phyloP scores from a whole-genome alignment of 2,888 invertebrate genomes.

The Halictus ligatus region DNA sequence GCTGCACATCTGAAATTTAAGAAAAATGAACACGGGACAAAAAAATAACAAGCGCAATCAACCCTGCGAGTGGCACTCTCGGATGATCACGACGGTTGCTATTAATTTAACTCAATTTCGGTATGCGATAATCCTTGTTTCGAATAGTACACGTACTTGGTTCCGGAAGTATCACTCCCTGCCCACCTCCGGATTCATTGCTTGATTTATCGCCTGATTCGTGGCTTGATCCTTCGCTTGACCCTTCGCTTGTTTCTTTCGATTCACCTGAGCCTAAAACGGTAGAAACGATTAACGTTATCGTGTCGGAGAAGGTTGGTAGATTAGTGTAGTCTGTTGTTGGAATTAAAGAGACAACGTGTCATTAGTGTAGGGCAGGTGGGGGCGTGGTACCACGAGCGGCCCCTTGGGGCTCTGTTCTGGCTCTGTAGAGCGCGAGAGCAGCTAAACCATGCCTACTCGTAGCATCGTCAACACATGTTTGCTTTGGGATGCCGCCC shows the following conservation, averaged over 20 bases:
- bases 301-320: neutral
- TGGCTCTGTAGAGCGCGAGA: too few species aligned
- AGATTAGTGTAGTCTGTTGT: neutral
- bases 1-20: fast-evolving
- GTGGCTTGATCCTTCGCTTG: neutral
- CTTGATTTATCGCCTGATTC: neutral
- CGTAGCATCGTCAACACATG: too few species aligned
- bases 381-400: too few species aligned
- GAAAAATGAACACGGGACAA: neutral
- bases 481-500: too few species aligned
- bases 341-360: neutral
- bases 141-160: neutral
- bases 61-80: neutral
- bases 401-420: too few species aligned
- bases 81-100: neutral
- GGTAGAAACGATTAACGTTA: neutral
- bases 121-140: neutral
- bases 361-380: neutral
- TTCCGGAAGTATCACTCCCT: too few species aligned
- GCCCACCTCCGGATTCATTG: neutral
- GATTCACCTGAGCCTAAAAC: neutral
- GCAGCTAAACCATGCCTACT: too few species aligned
- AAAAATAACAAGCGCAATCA: neutral
- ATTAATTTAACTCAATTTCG: too few species aligned
- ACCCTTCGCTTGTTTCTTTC: neutral